Base-by-base conservation (phyloP, 1,140 invertebrate species). In the Aporrectodea caliginosa region DNA sequence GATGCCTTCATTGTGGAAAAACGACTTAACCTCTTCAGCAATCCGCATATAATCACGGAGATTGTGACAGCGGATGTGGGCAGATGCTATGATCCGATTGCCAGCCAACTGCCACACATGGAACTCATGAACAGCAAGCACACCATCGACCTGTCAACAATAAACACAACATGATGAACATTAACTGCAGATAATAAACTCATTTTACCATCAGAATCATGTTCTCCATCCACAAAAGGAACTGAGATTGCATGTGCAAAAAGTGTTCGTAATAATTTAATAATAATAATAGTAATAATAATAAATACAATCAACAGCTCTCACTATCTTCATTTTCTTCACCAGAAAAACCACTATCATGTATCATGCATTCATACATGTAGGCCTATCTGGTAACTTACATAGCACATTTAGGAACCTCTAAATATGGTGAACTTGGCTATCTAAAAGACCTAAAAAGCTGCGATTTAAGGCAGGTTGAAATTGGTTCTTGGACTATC, bases 31-130 rank as follows among this genome's bases (percentile, higher is more conserved):
- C 77, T 87, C 83, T 35, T 84, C 84, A 12, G 91, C 90, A 32
- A 91, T 87, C 27, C 83, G 77, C 86, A 91, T 88, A 81, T 91
- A 91, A 69, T 91, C 88, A 22, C 85, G 78, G 27, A 90, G 83
- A 82, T 90, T 89, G 31, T 84, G 85, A 83, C 90, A 90, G 29
- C 87, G 84, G 32, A 92, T 89, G 83, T 91, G 91, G 16, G 90
- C 89, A 1, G 91, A 90, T 0, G 90, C 91, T 75, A 91, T 90
- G 31, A 91, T 90, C 70, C 88, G 83, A 77, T 90, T 89, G 2
- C 90, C 90, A 58, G 90, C 88, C 75, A 92, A 82, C 80, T 90
- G 89, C 91, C 91, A 91, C 22, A 91, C 88, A 82, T 91, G 90
- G 81, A 92, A 90, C 80, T 92, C 91, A 80, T 92, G 90, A 6